These are phyloP conservation scores for Haliclystus octoradiatus DNA, from an alignment of 30 jellyfish, hydroid and myxozoan species.

Conservation along the genomic window DNA sequence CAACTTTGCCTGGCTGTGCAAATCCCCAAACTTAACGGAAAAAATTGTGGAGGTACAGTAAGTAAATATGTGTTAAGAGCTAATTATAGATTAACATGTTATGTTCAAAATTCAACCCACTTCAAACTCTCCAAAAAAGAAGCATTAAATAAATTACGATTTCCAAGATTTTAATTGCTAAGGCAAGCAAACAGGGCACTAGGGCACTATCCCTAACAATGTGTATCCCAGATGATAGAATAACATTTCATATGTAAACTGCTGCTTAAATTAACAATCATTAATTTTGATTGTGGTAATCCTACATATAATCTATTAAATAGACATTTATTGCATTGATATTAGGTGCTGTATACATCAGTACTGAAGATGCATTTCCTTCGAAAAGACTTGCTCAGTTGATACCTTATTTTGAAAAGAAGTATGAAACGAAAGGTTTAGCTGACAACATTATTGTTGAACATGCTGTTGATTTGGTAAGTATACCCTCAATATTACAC, in stretches of 20 bases:
- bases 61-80: not conserved
- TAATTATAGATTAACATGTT: too few relatives aligned
- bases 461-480: slow-evolving; percentile 84
- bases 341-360: slow-evolving; percentile 61
- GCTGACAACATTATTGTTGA: slow-evolving; percentile 68
- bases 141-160: too few relatives aligned
- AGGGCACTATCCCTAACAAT: too few relatives aligned
- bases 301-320: not conserved
- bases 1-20: slow-evolving; percentile 55
- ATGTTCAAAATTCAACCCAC: too few relatives aligned
- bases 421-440: not conserved
- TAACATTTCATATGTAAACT: too few relatives aligned
- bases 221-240: too few relatives aligned
- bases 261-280: too few relatives aligned
- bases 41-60: slow-evolving; percentile 42
- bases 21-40: slow-evolving; percentile 15
- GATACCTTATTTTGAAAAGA: slow-evolving; percentile 4
- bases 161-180: too few relatives aligned
- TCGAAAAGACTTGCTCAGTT: slow-evolving; percentile 71
- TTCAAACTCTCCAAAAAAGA: too few relatives aligned
- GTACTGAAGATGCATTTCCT: slow-evolving; percentile 96
- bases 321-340: not conserved
- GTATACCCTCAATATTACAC: too few relatives aligned
- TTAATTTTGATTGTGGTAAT: too few relatives aligned
- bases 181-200: too few relatives aligned